phyloP scores from a whole-genome alignment of 2,888 invertebrate species.

The Sericinus montela region DNA sequence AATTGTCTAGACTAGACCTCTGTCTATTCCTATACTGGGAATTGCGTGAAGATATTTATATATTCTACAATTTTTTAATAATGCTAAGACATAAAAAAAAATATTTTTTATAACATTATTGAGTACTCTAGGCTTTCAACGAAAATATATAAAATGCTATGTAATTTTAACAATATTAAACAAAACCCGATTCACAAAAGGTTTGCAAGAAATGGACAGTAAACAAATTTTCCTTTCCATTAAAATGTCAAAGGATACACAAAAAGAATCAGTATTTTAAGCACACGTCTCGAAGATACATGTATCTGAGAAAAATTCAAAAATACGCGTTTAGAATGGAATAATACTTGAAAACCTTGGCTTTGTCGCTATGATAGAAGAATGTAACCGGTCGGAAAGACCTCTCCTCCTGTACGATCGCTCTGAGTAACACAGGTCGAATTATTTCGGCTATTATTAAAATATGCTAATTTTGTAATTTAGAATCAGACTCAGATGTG shows the following conservation, averaged over 20 bases:
- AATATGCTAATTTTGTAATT: slow-evolving; percentile 47
- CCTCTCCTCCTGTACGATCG: not conserved
- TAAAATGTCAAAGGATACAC: slow-evolving; percentile 3
- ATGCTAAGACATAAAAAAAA: too few species aligned
- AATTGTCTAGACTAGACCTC: too few species aligned
- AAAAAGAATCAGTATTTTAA: slow-evolving; percentile 16
- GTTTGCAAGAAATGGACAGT: too few species aligned
- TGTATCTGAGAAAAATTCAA: slow-evolving; percentile 17
- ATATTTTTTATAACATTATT: too few species aligned
- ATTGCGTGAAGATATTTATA: too few species aligned
- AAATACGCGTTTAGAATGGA: slow-evolving; percentile 23
- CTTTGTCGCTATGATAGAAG: slow-evolving; percentile 17
- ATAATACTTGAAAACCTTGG: slow-evolving; percentile 23
- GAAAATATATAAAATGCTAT: too few species aligned
- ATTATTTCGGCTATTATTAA: slow-evolving; percentile 35
- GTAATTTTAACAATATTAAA: too few species aligned
- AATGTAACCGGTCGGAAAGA: not conserved
- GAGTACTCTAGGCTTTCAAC: too few species aligned
- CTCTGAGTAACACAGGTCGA: slow-evolving; percentile 34
- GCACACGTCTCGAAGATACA: slow-evolving; percentile 8
- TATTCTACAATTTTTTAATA: too few species aligned
- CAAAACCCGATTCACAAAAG: too few species aligned
- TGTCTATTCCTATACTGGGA: too few species aligned
- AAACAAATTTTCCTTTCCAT: not conserved
- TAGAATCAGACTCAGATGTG: slow-evolving; percentile 26